A percentile compares a stretch with the other conserved stretches of the same genome.
Evolutionary conservation across 2,888 invertebrate genomes (phyloP).

Genomic region (Protodeltote pygarga): DNA sequence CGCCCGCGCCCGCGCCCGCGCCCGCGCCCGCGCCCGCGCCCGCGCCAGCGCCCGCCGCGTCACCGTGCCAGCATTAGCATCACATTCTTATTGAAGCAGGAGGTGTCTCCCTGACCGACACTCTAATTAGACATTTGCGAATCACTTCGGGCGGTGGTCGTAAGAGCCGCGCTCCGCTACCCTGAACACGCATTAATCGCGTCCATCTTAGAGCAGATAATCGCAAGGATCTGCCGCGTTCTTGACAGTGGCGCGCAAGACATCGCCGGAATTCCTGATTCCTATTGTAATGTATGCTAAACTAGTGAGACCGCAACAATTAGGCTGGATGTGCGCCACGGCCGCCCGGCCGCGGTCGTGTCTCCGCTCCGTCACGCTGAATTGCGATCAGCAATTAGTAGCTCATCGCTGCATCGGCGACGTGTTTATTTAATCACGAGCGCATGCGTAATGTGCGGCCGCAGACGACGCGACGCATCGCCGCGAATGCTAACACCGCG

Average conservation of each 20-base stretch:
- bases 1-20: slow-evolving; percentile 48
- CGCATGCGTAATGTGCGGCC: slow-evolving; percentile 63
- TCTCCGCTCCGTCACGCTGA: slow-evolving; percentile 65
- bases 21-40: too few relatives aligned
- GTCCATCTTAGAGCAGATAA: slow-evolving; percentile 43
- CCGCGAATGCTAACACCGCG: slow-evolving; percentile 58
- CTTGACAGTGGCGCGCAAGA: slow-evolving; percentile 67
- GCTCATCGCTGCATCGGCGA: slow-evolving; percentile 63
- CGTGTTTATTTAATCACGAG: slow-evolving; percentile 73
- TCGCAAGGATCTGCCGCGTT: slow-evolving; percentile 40
- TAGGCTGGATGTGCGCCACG: slow-evolving; percentile 71
- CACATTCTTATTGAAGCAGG: slow-evolving; percentile 69
- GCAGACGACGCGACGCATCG: slow-evolving; percentile 44
- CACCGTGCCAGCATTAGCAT: slow-evolving; percentile 65
- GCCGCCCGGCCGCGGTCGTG: slow-evolving; percentile 64
- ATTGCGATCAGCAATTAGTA: slow-evolving; percentile 73
- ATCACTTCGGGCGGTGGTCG: slow-evolving; percentile 56
- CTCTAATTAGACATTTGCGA: slow-evolving; percentile 82
- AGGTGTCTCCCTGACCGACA: slow-evolving; percentile 59
- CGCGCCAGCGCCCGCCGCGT: slow-evolving; percentile 10
- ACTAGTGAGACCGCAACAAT: slow-evolving; percentile 76
- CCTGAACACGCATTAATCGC: slow-evolving; percentile 36
- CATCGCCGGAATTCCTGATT: slow-evolving; percentile 72
- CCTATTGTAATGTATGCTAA: slow-evolving; percentile 83
- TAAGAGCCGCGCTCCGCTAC: slow-evolving; percentile 12